Evolutionary conservation across 2,113 vertebrate species (phyloP).

Genomic region (Ictalurus furcatus): DNA sequence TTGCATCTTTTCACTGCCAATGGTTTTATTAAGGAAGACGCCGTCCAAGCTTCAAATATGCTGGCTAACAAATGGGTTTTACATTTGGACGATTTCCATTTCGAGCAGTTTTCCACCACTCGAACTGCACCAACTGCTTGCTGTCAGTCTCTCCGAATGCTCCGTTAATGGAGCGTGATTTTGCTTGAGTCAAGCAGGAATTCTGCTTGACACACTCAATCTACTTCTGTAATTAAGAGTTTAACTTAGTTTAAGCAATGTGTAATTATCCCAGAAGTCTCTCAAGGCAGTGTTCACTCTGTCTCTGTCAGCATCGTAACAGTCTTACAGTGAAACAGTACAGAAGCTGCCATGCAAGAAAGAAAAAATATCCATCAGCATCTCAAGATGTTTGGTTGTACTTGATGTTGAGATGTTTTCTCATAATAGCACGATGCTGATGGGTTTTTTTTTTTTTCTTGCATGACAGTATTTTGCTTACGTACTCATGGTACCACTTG

Average conservation of each 20-base stretch:
- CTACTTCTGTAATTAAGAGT: conserved; percentile 21
- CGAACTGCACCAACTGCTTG: not conserved
- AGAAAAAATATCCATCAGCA: not conserved
- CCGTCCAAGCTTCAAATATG: not conserved
- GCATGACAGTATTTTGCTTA: not conserved
- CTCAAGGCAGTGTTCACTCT: not conserved
- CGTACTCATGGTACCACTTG: not conserved
- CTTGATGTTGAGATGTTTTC: not conserved
- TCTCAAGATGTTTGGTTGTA: not conserved
- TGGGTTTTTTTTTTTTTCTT: not conserved
- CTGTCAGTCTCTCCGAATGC: not conserved
- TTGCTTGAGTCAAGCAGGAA: not conserved
- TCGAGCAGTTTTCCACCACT: not conserved
- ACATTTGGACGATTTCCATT: not conserved
- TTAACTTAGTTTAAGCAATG: conserved; percentile 12
- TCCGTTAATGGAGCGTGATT: not conserved
- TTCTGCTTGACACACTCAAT: not conserved
- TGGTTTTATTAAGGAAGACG: not conserved
- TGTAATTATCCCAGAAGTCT: not conserved
- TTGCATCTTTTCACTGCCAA: not conserved
- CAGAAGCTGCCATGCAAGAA: not conserved
- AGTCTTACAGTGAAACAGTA: not conserved
- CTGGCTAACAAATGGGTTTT: not conserved
- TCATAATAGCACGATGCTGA: not conserved
- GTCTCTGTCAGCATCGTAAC: not conserved